These are phyloP conservation scores for Bradypus variegatus DNA, from an alignment of 2,797 vertebrate genomes.

Conservation along the genomic window DNA sequence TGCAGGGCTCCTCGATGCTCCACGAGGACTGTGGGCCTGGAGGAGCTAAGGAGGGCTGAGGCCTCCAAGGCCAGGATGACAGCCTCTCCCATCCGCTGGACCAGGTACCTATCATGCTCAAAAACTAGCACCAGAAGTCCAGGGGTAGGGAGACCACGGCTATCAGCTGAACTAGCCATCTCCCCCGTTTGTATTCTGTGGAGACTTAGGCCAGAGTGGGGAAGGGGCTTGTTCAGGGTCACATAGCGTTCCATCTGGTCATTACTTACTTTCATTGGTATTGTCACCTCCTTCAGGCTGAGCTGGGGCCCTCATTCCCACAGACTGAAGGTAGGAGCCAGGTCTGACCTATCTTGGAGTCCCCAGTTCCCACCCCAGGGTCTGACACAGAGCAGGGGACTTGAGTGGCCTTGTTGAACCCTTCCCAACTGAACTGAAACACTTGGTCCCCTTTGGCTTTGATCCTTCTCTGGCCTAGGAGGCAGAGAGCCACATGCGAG, in stretches of 20 bases:
- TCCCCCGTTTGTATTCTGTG: accelerated
- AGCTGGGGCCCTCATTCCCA: neutral
- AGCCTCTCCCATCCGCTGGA: neutral
- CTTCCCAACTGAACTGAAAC: neutral
- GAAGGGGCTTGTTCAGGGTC: neutral
- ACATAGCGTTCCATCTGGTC: neutral
- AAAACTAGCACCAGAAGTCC: neutral
- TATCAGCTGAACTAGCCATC: neutral
- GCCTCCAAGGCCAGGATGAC: neutral
- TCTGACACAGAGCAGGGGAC: neutral
- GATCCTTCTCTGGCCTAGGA: neutral
- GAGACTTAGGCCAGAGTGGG: neutral
- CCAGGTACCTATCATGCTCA: neutral
- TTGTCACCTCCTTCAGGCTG: neutral
- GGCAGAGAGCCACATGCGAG: neutral
- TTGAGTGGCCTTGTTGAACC: neutral
- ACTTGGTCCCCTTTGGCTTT: neutral
- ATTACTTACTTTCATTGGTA: neutral
- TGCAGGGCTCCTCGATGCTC: neutral
- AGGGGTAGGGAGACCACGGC: neutral
- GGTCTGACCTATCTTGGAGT: neutral
- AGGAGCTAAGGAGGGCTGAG: neutral
- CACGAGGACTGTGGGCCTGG: neutral
- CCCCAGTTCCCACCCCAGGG: neutral
- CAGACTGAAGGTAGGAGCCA: neutral